Percentiles rank a stretch among this genome's conserved stretches.
These are phyloP conservation scores for Rhagonycha lutea DNA, from an alignment of 2,888 invertebrate genomes.

Conservation along the genomic window DNA sequence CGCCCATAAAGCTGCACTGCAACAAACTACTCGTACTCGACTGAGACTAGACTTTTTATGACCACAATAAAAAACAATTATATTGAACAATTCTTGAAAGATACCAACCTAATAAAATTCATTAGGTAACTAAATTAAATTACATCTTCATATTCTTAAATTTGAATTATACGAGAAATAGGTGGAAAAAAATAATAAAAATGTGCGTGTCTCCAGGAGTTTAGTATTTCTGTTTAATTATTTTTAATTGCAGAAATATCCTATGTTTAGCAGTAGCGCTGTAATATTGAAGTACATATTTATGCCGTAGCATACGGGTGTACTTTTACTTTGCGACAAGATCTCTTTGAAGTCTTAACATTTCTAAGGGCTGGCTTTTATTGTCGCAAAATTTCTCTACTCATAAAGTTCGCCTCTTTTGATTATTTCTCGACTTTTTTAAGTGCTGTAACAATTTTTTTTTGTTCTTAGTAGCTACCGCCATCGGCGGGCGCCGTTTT, in stretches of 20 bases:
- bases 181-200: too few species aligned
- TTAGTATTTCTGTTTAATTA: not conserved
- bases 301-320: not conserved
- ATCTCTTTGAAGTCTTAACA: not conserved
- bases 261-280: not conserved
- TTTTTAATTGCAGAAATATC: not conserved
- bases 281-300: not conserved
- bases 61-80: too few species aligned
- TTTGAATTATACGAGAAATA: too few species aligned
- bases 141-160: too few species aligned
- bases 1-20: too few species aligned
- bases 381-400: not conserved
- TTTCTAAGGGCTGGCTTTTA: not conserved
- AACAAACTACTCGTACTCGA: too few species aligned
- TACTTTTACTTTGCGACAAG: not conserved
- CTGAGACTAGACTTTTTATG: too few species aligned
- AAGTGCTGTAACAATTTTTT: not conserved
- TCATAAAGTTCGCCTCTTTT: not conserved
- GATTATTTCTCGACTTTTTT: not conserved
- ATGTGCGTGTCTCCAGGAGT: not conserved
- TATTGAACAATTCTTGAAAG: too few species aligned
- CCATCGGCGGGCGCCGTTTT: not conserved
- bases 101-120: too few species aligned
- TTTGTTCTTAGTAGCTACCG: not conserved
- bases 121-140: too few species aligned